These are phyloP conservation scores for Pammene aurita DNA, from an alignment of 2,888 invertebrate genomes.

Conservation along the genomic window DNA sequence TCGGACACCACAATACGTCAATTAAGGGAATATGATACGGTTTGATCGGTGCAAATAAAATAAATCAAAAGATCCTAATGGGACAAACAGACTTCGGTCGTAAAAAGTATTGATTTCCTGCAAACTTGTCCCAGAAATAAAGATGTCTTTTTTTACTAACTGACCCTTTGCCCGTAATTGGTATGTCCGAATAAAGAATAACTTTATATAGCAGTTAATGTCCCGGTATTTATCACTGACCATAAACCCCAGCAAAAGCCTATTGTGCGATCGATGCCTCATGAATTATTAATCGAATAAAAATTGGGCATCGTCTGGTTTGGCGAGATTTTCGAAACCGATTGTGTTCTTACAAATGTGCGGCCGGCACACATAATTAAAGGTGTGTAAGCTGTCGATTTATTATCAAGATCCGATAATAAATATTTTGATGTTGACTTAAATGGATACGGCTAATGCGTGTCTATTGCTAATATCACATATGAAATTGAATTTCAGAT, in stretches of 20 bases:
- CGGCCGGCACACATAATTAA: conserved; percentile 60
- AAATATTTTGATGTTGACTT: conserved; percentile 33
- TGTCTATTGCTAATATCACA: conserved; percentile 34
- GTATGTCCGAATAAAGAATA: conserved; percentile 29
- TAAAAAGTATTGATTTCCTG: conserved; percentile 26
- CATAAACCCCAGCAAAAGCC: conserved; percentile 69
- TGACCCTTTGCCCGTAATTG: conserved; percentile 32
- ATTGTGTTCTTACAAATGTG: conserved; percentile 66
- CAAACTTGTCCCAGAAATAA: conserved; percentile 6
- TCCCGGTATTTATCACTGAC: conserved; percentile 56
- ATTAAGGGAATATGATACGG: conserved; percentile 6
- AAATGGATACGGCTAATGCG: conserved; percentile 33
- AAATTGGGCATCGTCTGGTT: conserved; percentile 71
- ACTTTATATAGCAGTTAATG: conserved; percentile 44
- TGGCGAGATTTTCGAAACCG: conserved; percentile 73
- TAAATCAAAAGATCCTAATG: conserved; percentile 27
- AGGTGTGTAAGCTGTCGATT: conserved; percentile 53
- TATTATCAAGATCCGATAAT: conserved; percentile 48
- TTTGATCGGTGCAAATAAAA: conserved; percentile 19
- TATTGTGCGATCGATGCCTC: conserved; percentile 69
- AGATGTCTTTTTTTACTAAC: conserved; percentile 15
- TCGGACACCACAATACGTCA: background rate
- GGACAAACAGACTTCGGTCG: conserved; percentile 13
- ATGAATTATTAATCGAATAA: conserved; percentile 74
- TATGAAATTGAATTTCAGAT: conserved; percentile 11